Conservation (phyloP, 1,140 invertebrate genomes). For the Drosophila orena region DNA sequence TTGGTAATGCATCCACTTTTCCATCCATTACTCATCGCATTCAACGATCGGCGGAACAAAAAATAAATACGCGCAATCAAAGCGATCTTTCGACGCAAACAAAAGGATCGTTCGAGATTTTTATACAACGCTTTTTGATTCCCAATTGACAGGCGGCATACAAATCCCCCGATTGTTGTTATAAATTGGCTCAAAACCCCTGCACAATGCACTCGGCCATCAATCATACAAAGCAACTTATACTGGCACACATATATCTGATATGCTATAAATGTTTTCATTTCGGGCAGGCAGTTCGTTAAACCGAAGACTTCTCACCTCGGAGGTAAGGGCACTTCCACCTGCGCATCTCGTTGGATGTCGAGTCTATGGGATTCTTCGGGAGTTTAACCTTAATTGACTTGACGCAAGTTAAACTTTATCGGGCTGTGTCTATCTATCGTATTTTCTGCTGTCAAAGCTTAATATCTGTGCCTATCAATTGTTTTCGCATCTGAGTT, state of each 20-base stretch:
- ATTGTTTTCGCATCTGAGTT: conserved; percentile 82
- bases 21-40: conserved; percentile 78
- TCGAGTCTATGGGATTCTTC: conserved; percentile 8
- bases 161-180: conserved; percentile 76
- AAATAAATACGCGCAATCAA: conserved; percentile 68
- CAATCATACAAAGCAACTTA: conserved; percentile 58
- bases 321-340: conserved; percentile 18
- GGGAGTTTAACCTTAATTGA: conserved; percentile 69
- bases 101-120: conserved; percentile 73
- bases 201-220: conserved; percentile 69
- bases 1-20: conserved; percentile 59
- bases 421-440: conserved; percentile 75
- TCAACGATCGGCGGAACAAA: conserved; percentile 71
- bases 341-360: conserved; percentile 41
- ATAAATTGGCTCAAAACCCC: conserved; percentile 78
- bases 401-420: conserved; percentile 51
- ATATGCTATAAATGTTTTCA: conserved; percentile 49
- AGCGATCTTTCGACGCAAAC: conserved; percentile 52
- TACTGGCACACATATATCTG: conserved; percentile 3
- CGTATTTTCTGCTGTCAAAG: conserved; percentile 72
- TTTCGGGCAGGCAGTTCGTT: conserved; percentile 62
- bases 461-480: conserved; percentile 82
- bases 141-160: conserved; percentile 77
- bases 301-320: conserved; percentile 52
- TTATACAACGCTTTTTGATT: conserved; percentile 63